Base-by-base conservation (phyloP, 1,140 invertebrate species). In the Halictus rubicundus region DNA sequence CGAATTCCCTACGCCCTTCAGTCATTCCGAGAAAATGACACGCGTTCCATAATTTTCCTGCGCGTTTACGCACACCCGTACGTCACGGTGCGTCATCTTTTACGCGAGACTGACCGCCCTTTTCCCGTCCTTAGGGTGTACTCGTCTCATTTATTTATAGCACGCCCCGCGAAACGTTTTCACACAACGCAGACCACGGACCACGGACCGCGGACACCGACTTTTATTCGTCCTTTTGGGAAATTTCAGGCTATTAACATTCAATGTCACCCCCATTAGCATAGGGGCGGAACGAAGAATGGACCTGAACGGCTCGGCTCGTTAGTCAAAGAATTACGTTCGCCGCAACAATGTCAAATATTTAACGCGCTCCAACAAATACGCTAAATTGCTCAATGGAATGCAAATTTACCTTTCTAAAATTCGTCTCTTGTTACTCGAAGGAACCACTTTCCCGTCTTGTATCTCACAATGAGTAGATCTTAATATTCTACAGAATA, bases 111-210 rank as follows among this genome's bases (percentile, higher is more conserved):
- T 10, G 27, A 25, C n/a, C 49, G 49, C 69, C 39, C 42, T 77
- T 21, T 27, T n/a, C n/a, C 37, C 21, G n/a, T 32, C 66, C 57
- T 63, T 70, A 52, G 23, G 27, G 14, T 27, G 23, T 49, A 74
- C 68, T 74, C 60, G 63, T 42, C 16, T 54, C 39, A 27, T 49
- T 75, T 80, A 75, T 80, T 80, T 80, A 25, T 52, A 75, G 49
- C 42, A 10, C 6, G 32, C 42, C 1, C 5, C 21, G 37, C 39
- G 1, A 46, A 66, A 42, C 39, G 7, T n/a, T 59, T 46, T 46
- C 25, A 46, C n/a, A 57, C 21, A 57, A 57, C n/a, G 54, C 54
- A n/a, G 54, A 57, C 54, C 19, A n/a, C 54, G 54, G 54, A 57
- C 54, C 19, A n/a, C 54, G 54, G 21, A 21, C 49, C 32, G 32